Evolutionary conservation across 2,113 vertebrate species (phyloP).

Genomic region (Pagrus major): DNA sequence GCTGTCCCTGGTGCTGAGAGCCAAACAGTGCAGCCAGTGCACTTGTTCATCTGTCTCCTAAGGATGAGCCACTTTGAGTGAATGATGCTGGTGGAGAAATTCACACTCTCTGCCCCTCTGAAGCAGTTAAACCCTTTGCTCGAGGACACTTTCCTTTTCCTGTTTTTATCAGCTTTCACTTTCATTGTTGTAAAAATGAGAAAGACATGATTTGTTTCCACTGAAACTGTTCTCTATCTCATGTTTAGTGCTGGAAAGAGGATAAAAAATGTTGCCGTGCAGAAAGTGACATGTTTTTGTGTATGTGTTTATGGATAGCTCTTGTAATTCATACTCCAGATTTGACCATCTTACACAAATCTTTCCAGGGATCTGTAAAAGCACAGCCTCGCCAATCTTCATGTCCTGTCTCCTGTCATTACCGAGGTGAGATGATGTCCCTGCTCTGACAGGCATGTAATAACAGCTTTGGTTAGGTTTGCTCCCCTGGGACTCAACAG

Average conservation of each 20-base stretch:
- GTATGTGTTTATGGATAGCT: not conserved
- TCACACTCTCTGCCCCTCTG: not conserved
- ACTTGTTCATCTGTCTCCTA: not conserved
- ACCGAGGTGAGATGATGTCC: conserved; percentile 63
- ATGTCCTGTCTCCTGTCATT: conserved; percentile 46
- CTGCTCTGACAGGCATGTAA: conserved; percentile 56
- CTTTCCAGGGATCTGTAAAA: conserved; percentile 50
- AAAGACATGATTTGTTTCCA: not conserved
- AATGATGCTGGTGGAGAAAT: conserved; percentile 1
- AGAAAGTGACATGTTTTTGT: not conserved
- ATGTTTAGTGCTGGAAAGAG: not conserved
- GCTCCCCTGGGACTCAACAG: conserved; percentile 44
- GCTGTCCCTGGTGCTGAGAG: conserved; percentile 77
- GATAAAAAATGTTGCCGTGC: not conserved
- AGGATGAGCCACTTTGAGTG: conserved; percentile 3
- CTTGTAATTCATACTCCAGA: not conserved
- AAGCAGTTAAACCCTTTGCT: conserved; percentile 14
- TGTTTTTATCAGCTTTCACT: conserved; percentile 10
- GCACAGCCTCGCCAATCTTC: conserved; percentile 33
- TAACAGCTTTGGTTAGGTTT: conserved; percentile 53
- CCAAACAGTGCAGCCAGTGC: not conserved
- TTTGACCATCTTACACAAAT: not conserved
- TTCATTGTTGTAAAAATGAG: not conserved
- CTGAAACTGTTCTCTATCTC: not conserved
- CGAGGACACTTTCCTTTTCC: conserved; percentile 40